A percentile compares a stretch with the other conserved stretches of the same genome.
phyloP scores from a whole-genome alignment of 2,888 invertebrate species.

The Amiota communis region DNA sequence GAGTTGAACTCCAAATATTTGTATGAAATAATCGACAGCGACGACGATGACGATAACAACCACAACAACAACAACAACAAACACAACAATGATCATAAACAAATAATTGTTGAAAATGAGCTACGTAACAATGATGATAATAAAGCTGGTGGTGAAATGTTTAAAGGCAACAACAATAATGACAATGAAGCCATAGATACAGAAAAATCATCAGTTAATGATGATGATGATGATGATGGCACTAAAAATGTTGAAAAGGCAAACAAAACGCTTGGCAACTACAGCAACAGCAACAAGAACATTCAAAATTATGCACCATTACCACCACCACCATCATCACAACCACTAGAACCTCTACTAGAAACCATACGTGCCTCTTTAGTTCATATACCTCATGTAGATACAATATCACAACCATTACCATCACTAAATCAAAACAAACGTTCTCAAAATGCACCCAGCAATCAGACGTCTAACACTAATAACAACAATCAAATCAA shows the following conservation, averaged over 20 bases:
- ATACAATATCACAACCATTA: not conserved
- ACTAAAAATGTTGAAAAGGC: not conserved
- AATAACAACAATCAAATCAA: not conserved
- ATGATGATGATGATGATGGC: slow-evolving; percentile 15
- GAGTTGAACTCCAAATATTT: slow-evolving; percentile 56
- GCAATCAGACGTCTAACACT: not conserved
- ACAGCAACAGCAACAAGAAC: slow-evolving; percentile 34
- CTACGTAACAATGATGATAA: slow-evolving; percentile 13
- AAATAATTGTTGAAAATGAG: not conserved
- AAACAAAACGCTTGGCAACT: slow-evolving; percentile 22
- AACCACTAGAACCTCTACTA: not conserved
- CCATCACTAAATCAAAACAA: slow-evolving; percentile 19
- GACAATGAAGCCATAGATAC: slow-evolving; percentile 3
- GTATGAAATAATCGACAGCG: slow-evolving; percentile 35
- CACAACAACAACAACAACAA: slow-evolving; percentile 21
- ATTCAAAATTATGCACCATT: slow-evolving; percentile 12
- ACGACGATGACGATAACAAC: slow-evolving; percentile 27
- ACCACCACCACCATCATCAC: not conserved
- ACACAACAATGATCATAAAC: slow-evolving; percentile 19
- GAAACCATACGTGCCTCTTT: not conserved
- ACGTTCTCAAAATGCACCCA: slow-evolving; percentile 22
- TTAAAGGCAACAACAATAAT: not conserved
- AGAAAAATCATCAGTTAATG: not conserved
- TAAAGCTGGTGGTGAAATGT: slow-evolving; percentile 2
- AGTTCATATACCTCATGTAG: slow-evolving; percentile 13